Evolutionary conservation across 2,888 invertebrate species (phyloP).

Genomic region (Nesidiocoris tenuis): DNA sequence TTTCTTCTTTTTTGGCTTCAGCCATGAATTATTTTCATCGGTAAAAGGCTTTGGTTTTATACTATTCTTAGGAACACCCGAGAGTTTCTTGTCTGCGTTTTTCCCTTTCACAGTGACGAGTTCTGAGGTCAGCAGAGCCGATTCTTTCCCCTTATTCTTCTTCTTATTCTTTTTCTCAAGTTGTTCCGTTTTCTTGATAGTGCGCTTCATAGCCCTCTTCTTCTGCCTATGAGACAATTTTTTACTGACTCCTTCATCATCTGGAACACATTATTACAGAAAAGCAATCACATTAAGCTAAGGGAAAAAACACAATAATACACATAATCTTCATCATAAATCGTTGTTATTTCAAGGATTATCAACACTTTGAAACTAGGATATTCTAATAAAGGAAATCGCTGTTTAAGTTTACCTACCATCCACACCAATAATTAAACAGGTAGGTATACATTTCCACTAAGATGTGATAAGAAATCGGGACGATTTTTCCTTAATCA

Average conservation of each 20-base stretch:
- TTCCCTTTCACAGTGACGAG: conserved; percentile 26
- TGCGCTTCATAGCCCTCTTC: conserved; percentile 65
- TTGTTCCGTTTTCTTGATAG: conserved; percentile 57
- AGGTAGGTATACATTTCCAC: no score
- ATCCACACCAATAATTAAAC: no score
- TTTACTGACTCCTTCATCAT: conserved; percentile 48
- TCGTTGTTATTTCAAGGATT: no score
- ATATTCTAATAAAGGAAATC: no score
- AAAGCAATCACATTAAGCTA: no score
- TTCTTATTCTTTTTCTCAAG: conserved; percentile 49
- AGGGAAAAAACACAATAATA: no score
- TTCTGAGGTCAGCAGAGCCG: neutral
- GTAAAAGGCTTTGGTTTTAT: conserved; percentile 59
- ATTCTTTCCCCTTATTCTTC: neutral
- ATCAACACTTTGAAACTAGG: no score
- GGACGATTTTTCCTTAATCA: no score
- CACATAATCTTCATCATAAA: no score
- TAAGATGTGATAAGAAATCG: no score
- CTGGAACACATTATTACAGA: no score
- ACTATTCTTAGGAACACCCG: conserved; percentile 50
- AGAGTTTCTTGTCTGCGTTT: conserved; percentile 43
- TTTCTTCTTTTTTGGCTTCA: conserved; percentile 61
- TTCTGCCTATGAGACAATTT: conserved; percentile 68
- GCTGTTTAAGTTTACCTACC: no score
- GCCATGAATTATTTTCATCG: conserved; percentile 72